Conservation (phyloP, 2,797 vertebrate species). For the Pipistrellus nathusii region DNA sequence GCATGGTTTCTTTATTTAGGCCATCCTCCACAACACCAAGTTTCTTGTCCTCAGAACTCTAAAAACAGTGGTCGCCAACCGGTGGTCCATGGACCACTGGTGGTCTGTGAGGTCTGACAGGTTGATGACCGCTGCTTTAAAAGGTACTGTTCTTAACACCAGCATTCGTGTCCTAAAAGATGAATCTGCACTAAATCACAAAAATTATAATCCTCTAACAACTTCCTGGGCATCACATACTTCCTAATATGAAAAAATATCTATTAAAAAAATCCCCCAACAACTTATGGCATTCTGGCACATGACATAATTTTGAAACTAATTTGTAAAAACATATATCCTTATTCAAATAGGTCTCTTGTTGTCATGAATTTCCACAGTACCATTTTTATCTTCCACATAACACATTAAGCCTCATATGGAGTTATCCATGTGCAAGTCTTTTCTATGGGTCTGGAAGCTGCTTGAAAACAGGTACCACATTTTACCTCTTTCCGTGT, state of each 20-base stretch:
- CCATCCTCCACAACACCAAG: not conserved
- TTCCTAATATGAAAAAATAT: not conserved
- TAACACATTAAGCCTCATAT: conserved; percentile 17
- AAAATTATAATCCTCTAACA: conserved; percentile 35
- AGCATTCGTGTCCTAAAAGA: not conserved
- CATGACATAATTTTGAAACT: conserved; percentile 35
- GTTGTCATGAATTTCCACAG: conserved; percentile 19
- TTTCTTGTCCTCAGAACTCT: conserved; percentile 19
- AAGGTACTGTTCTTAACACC: not conserved
- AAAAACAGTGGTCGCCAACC: not conserved
- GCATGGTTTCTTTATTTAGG: conserved; percentile 22
- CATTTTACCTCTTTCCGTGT: not conserved
- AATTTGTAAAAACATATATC: conserved; percentile 44
- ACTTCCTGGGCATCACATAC: not conserved
- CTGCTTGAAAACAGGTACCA: not conserved
- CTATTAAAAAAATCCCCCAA: not conserved
- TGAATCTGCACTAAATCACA: not conserved
- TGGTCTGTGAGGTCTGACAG: no score
- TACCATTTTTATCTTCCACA: not conserved
- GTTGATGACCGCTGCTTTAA: not conserved
- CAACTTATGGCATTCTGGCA: not conserved
- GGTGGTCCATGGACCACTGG: no score
- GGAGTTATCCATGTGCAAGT: not conserved
- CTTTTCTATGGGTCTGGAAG: not conserved
- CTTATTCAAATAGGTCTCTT: conserved; percentile 2